Evolutionary conservation across 2,113 vertebrate species (phyloP).

Genomic region (Aegotheles bennettii): DNA sequence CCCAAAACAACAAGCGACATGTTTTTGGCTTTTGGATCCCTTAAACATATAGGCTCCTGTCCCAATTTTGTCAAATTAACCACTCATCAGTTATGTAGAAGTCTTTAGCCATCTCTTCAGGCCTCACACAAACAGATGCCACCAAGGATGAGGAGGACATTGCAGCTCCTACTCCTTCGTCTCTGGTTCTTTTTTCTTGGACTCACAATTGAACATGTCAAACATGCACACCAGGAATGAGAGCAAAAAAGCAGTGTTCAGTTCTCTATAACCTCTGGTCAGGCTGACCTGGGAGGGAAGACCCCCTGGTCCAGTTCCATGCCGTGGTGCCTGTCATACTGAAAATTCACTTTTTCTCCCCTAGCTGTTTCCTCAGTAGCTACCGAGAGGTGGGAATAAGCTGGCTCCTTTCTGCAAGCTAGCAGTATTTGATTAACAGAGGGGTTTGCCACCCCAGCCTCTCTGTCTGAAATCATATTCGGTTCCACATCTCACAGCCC

Average conservation of each 20-base stretch:
- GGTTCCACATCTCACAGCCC: not conserved
- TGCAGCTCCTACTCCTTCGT: not conserved
- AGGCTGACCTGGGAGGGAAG: not conserved
- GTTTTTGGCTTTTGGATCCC: not conserved
- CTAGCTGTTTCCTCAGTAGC: not conserved
- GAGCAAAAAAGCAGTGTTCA: not conserved
- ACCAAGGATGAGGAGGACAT: not conserved
- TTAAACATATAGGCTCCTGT: not conserved
- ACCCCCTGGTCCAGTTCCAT: not conserved
- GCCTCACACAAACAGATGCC: not conserved
- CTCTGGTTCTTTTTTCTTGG: not conserved
- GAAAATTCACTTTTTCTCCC: not conserved
- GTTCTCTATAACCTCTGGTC: not conserved
- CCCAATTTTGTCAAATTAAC: not conserved
- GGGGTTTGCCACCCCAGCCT: not conserved
- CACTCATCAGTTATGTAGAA: not conserved
- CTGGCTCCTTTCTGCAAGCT: not conserved
- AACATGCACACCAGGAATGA: not conserved
- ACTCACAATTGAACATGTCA: not conserved
- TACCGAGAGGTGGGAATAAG: not conserved
- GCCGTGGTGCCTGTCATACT: not conserved
- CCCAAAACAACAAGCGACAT: not conserved
- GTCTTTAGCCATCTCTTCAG: not conserved
- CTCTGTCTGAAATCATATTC: not conserved
- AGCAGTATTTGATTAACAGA: not conserved